Evolutionary conservation across 2,888 invertebrate genomes (phyloP), one percentile per base, ranked within the genome.

Genomic region (Tetrapedia diversipes): DNA sequence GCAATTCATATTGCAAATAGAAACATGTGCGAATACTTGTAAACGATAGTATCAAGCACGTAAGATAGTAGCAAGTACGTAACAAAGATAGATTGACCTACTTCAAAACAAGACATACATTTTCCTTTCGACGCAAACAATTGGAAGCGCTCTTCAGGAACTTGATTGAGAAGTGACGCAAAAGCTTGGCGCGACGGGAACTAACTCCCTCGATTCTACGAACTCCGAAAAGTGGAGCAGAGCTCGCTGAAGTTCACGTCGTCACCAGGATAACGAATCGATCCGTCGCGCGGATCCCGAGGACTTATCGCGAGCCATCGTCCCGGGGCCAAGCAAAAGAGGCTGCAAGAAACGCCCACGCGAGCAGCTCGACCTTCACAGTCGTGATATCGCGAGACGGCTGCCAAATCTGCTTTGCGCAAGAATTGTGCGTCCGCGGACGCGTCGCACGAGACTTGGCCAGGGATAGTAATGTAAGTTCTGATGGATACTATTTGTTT

Each of bases 371-470:
- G 41, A 24, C 32, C 53, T 53, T 53, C 24, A n/a, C 0, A 19
- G 19, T 22, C 10, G 7, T 37, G 59, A 54, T 60, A 60, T 10
- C 53, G 24, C 16, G 2, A 14, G 19, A 4, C 24, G 41, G 59
- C 1, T 74, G 75, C 65, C 74, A 75, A 65, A 65, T 47, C 29
- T 51, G 0, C 24, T 51, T 75, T 60, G 65, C 75, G 74, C 53
- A 65, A 65, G 24, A 32, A n/a, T 43, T 45, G 27, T 16, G 11
- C 29, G 27, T 51, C 41, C 27, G 41, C 32, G 34, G 19, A 39
- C 29, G n/a, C 27, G 14, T 24, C 19, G 11, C 16, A 8, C 24
- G 56, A 45, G 27, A 24, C n/a, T 47, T 41, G 47, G 53, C 32
- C 32, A 11, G n/a, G n/a, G n/a, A n/a, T n/a, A n/a, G n/a, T n/a